Base-by-base conservation (phyloP, 2,113 vertebrate genomes). In the Hippocampus comes region DNA sequence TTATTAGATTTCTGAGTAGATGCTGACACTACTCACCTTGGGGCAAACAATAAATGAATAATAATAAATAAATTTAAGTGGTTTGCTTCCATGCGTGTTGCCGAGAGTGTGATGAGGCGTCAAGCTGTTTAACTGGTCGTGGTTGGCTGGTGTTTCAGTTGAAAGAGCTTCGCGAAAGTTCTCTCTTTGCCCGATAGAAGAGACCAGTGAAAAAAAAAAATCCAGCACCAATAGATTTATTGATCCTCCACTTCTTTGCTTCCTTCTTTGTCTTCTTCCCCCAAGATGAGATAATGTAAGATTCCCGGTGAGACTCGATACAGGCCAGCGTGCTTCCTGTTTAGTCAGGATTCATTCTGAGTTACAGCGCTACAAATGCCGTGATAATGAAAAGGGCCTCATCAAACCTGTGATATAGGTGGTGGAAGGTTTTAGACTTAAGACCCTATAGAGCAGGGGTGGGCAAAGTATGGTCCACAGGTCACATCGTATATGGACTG, bases 141-240 rank as follows among this genome's bases (percentile, higher is more conserved):
- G 51, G 72, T 30, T 67, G 51, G 75, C 30, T 49, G 76, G 63
- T 6, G 15, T 61, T 65, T 67, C n/a, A 18, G 68, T 30, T 30
- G 67, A 5, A 75, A 18, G 82, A 83, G 57, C n/a, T 60, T 60
- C 27, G 27, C 27, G 27, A 30, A 30, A 30, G 27, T 30, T 30
- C 27, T 30, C 27, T 2, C 2, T 30, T 30, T 2, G 2, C 11
- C 34, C 8, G 9, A 15, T 41, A 27, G 41, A 23, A 12, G 18
- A 43, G 21, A 5, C 34, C 5, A 23, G 6, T 21, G 23, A 20
- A 4, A 30, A 30, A 30, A 65, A 17, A 30, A 65, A 82, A 27
- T 84, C 77, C 78, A 49, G 23, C 74, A 68, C 67, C 82, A 82
- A 90, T 86, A 80, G 87, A 89, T 86, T 78, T 90, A 91, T 90